Conservation (phyloP, 2,113 vertebrate species). For the Brachionichthys hirsutus region DNA sequence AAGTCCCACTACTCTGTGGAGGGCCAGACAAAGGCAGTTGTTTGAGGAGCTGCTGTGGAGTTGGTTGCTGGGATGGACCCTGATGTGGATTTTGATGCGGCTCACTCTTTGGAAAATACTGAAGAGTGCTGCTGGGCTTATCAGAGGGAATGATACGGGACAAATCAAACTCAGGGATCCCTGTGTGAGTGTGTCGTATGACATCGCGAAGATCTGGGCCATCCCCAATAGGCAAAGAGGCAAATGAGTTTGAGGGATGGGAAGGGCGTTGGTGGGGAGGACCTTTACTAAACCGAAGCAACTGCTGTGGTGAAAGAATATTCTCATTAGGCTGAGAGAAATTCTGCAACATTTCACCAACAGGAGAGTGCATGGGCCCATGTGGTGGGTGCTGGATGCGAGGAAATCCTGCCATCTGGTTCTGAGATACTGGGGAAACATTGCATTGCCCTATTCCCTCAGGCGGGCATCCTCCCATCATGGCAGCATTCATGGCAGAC, state of each 20-base stretch:
- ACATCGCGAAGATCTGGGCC: conserved; percentile 93
- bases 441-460: conserved; percentile 83
- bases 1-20: conserved; percentile 59
- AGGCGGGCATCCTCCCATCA: conserved; percentile 80
- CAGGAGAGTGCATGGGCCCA: conserved; percentile 76
- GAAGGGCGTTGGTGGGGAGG: conserved; percentile 73
- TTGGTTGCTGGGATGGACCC: conserved; percentile 64
- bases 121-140: conserved; percentile 97
- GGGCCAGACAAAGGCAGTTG: conserved; percentile 72
- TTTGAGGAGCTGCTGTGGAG: conserved; percentile 76
- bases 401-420: conserved; percentile 77
- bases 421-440: conserved; percentile 85
- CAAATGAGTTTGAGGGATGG: conserved; percentile 75
- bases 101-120: conserved; percentile 96
- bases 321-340: conserved; percentile 84
- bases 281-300: conserved; percentile 86
- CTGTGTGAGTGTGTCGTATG: conserved; percentile 89
- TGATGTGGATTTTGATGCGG: conserved; percentile 70
- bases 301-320: conserved; percentile 81
- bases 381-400: conserved; percentile 81
- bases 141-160: conserved; percentile 98
- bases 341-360: conserved; percentile 74
- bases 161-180: conserved; percentile 96
- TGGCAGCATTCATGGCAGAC: conserved; percentile 83
- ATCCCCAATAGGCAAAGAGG: conserved; percentile 83